Base-by-base conservation (phyloP, 1,140 invertebrate species). In the Eciton burchellii region DNA sequence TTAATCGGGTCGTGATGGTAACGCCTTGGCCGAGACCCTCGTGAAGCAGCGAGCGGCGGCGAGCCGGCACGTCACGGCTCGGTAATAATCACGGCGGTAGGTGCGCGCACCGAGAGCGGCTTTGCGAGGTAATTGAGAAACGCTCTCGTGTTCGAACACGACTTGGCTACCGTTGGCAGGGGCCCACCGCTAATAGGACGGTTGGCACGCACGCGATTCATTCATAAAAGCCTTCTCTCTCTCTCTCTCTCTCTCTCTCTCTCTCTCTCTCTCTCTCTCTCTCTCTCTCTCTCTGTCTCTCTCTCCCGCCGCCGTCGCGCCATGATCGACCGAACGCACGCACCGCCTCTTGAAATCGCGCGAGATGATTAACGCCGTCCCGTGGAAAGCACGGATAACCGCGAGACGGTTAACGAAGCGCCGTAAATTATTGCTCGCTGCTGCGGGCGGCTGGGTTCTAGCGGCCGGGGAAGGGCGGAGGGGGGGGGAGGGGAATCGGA, bases 181-280 rank as follows among this genome's bases (percentile, higher is more conserved):
- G 59, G 62, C 77, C 56, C 66, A 65, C 66, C 72, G 66, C 84
- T 87, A 87, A 88, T 88, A 88, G 86, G 86, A 84, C 83, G 84
- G 79, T 85, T 83, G 87, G 87, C 87, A 88, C 86, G 87, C 87
- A 88, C 87, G 87, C 86, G 87, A 88, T 88, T 85, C 86, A 88
- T 88, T 88, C 87, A 88, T 88, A 88, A 88, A 88, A 84, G n/a
- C 84, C 70, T 63, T 54, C 76, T 70, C 57, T 72, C 43, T 12
- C 60, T 35, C 35, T 49, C 45, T 62, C 72, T 77, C 82, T 35
- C 6, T 35, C 35, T 35, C 6, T 35, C 35, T 35, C 6, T 35
- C 56, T 41, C 14, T 63, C 24, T 24, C 57, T 11, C 21, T 35
- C 26, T 52, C 35, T 35, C 6, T 2, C 35, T 35, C 35, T 35